Percentiles rank a stretch among this genome's conserved stretches.
These are phyloP conservation scores for Eueremaeus valkanovi DNA, from an alignment of 2,888 invertebrate genomes.

Conservation along the genomic window DNA sequence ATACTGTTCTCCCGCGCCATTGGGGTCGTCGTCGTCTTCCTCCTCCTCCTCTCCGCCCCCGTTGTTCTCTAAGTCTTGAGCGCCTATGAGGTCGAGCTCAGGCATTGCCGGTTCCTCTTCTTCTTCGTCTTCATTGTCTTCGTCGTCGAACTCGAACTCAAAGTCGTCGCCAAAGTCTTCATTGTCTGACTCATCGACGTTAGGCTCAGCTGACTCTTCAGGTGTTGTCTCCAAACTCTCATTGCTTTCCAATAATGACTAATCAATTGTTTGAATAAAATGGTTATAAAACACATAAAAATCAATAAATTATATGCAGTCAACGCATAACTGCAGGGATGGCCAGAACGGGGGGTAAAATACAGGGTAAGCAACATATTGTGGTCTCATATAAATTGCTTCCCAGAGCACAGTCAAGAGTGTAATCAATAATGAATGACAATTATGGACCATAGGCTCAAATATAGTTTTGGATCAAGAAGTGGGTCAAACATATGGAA, in stretches of 20 bases:
- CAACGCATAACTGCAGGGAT: no score
- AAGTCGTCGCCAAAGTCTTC: neutral
- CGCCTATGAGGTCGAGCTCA: neutral
- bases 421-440: no score
- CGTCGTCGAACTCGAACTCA: neutral
- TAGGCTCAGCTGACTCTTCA: neutral
- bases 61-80: neutral
- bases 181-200: neutral
- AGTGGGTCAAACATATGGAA: no score
- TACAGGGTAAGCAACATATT: no score
- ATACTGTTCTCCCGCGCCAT: constrained; percentile 11
- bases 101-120: neutral
- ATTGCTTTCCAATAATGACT: neutral
- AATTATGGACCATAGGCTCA: no score
- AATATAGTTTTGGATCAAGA: no score
- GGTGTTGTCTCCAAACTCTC: neutral
- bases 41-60: neutral
- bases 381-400: no score
- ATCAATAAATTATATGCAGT: no score
- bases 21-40: constrained; percentile 8
- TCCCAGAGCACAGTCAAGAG: no score
- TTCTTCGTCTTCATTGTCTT: neutral
- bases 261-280: neutral
- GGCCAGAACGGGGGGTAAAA: no score
- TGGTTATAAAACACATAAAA: no score